Base-by-base conservation (phyloP, 2,888 invertebrate genomes). In the Erpobdella octoculata region DNA sequence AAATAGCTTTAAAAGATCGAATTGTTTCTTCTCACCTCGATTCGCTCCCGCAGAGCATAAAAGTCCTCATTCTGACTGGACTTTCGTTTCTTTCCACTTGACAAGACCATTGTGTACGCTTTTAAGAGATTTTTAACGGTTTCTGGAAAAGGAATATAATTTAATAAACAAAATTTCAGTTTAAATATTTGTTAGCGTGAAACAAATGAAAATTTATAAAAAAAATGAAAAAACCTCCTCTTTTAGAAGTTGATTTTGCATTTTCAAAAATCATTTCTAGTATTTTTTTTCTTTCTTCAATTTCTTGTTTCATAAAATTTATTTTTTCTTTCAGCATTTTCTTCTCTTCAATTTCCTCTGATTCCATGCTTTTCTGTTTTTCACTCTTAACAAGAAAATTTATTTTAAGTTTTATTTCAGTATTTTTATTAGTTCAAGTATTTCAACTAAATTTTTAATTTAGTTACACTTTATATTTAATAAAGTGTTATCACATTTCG, bases 311-410 rank as follows among this genome's bases (percentile, higher is more conserved):
- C 62, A 62, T 31, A n/a, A 4, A 33, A 5, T n/a, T 35, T 9
- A 62, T 62, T 62, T 62, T 62, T 33, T 62, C 62, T 62, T 12
- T 25, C 62, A 62, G 18, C 31, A 31, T 28, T 62, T 62, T 62
- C n/a, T 35, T 62, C 3, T 62, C 62, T 8, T 62, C 62, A 9
- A 25, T 12, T 21, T 58, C 21, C 21, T 58, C 12, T 21, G 9
- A 41, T 41, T 41, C 18, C 18, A 41, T 41, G 41, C 18, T 41
- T 12, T 41, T 41, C 18, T 41, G 41, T 12, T 9, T 41, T 12
- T 12, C 9, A 41, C 9, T 41, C 41, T 9, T 18, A 12, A 12
- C 18, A 41, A 12, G 9, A 41, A 41, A 41, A 12, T 41, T 18
- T 41, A 41, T 12, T 12, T 41, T 41, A 41, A 41, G n/a, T n/a